Percentiles rank a stretch among this genome's conserved stretches.
These are phyloP conservation scores for Perccottus glenii DNA, from an alignment of 2,113 vertebrate species.

Conservation along the genomic window DNA sequence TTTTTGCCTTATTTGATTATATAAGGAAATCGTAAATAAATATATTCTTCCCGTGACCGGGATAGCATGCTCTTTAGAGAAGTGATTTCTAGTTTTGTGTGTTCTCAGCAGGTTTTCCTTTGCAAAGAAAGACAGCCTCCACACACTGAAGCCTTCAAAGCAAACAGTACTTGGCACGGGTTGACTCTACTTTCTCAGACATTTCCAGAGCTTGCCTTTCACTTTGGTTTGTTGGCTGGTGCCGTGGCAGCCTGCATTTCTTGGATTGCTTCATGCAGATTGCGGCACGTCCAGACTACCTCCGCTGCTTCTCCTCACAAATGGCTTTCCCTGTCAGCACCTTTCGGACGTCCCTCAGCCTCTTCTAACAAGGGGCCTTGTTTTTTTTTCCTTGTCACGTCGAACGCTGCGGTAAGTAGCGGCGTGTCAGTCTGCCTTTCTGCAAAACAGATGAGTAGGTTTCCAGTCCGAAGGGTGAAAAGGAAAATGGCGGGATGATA, in stretches of 20 bases:
- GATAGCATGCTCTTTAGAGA: background rate
- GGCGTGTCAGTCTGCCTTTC: conserved; percentile 21
- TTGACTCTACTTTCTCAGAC: conserved; percentile 48
- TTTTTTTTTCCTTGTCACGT: conserved; percentile 39
- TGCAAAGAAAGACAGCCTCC: conserved; percentile 16
- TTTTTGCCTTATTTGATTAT: conserved; percentile 26
- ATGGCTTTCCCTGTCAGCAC: conserved; percentile 46
- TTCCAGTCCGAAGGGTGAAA: conserved; percentile 19
- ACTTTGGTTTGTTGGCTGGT: conserved; percentile 55
- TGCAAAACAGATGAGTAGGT: conserved; percentile 1
- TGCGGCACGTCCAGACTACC: conserved; percentile 15
- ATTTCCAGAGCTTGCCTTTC: conserved; percentile 41
- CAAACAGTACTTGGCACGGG: conserved; percentile 45
- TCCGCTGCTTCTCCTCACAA: conserved; percentile 20
- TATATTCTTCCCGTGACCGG: conserved; percentile 8
- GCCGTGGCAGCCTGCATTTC: conserved; percentile 9
- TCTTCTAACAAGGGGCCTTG: conserved; percentile 41
- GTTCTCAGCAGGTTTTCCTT: conserved; percentile 26
- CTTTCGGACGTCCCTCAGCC: conserved; percentile 19
- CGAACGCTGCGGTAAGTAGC: conserved; percentile 5
- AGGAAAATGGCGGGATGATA: conserved; percentile 20
- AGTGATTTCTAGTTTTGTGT: background rate
- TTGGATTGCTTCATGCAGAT: conserved; percentile 13
- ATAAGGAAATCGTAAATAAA: background rate
- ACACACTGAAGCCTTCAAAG: conserved; percentile 32